Evolutionary conservation across 92 coral and sea anemone species (phyloP), one percentile per base, ranked within the genome.

Genomic region (Palythoa caribaeorum): DNA sequence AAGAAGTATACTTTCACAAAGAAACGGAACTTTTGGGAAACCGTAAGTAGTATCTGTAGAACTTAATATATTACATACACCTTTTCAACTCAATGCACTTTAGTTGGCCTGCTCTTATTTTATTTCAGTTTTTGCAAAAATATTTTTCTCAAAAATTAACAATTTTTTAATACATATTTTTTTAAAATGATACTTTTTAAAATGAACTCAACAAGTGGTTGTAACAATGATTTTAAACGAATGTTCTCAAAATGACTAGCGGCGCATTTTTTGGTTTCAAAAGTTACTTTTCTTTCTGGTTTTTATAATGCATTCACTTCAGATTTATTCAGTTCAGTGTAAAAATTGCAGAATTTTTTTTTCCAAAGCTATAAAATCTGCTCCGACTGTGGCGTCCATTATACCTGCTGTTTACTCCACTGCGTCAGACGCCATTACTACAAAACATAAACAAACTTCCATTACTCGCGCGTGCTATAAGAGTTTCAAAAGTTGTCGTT

Each of bases 1-100:
- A 94, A 78, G 95, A 94, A 88, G 76, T 94, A 44, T 93, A 93
- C 81, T 93, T 94, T 57, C 95, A 94, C 88, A 94, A 94, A 89
- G 94, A 94, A 86, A 74, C 92, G 2, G 87, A 93, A 37, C 92
- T 94, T 8, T 80, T 93, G 40, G 93, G 96, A 68, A 93, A 84
- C 53, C 88, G 98, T 94, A 87, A 94, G 98, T 28, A 28, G 28
- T 94, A 70, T 69, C n/a, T 9, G 14, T 36, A 9, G 15, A 11
- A 9, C 5, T 12, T 38, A 51, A 37, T 28, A 28, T 28, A 28
- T 28, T 28, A 14, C 3, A 19, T 12, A 3, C 52, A 12, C 9
- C 6, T 35, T 17, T 50, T 9, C 63, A 10, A 20, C 3, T 40
- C 6, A 44, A 44, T 44, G 7, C 50, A 44, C 0, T 44, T 5